Conservation (phyloP, 2,113 vertebrate species). For the Phrynosoma platyrhinos region DNA sequence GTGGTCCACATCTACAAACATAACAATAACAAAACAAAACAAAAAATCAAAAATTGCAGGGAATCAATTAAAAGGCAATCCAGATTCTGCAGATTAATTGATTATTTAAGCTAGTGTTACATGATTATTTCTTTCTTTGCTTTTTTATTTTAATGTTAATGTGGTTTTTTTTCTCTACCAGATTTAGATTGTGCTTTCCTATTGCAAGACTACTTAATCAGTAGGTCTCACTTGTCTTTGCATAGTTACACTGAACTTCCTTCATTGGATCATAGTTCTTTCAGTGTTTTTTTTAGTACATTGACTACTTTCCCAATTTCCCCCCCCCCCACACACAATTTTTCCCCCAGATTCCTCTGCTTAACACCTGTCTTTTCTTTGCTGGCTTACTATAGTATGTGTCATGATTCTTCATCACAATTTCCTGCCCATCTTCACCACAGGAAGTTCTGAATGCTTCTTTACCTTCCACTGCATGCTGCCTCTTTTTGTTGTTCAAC, state of each 20-base stretch:
- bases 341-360: neutral
- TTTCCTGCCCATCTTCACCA: neutral
- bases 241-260: neutral
- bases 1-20: neutral
- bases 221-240: neutral
- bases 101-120: neutral
- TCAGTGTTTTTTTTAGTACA: neutral
- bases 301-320: neutral
- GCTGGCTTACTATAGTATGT: conserved; percentile 12
- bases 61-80: neutral
- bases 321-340: neutral
- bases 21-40: neutral
- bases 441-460: conserved; percentile 4
- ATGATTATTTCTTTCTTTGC: neutral
- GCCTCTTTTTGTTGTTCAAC: conserved; percentile 18
- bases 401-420: neutral
- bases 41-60: neutral
- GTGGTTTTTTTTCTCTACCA: neutral
- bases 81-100: neutral
- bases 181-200: neutral
- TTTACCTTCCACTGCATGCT: conserved; percentile 4
- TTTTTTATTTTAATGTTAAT: neutral
- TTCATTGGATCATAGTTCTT: neutral
- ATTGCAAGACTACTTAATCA: neutral
- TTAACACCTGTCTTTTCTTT: conserved; percentile 6